Base-by-base conservation (phyloP, 2,888 invertebrate species). In the Yponomeuta evonymella region DNA sequence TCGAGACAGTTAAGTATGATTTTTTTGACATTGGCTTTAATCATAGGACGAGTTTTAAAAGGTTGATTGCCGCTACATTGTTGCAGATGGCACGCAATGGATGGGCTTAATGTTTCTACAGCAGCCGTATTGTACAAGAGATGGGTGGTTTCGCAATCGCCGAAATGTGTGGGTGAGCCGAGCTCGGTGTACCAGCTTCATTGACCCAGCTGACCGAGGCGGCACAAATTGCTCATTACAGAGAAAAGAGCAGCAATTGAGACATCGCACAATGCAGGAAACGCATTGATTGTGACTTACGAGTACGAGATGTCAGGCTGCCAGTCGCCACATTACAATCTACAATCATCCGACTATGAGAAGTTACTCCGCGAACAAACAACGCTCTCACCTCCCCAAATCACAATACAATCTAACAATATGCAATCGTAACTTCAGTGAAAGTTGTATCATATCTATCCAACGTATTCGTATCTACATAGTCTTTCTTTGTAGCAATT, bases 181-280 rank as follows among this genome's bases (percentile, higher is more conserved):
- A 70, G 12, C 51, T 58, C 15, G 51, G 51, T 58, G 51, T 12
- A 58, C 43, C 48, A 5, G 36, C 43, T 62, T 65, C 65, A 86
- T 85, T 87, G 88, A 86, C 86, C 86, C 85, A 84, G 82, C 80
- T 75, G 79, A 77, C 83, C 84, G 83, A 85, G 84, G 82, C 84
- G 85, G 84, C 85, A 88, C 88, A 89, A 87, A 89, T 89, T 86
- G 89, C 84, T 88, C 51, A 89, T 90, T 89, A 90, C 89, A 62
- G 36, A 62, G 36, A 90, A 90, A 91, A 90, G 91, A 90, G 89
- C 88, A 88, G 83, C 90, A 89, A 90, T 90, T 90, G 90, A 90
- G 87, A 86, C 84, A 88, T 89, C 86, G 86, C 83, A 51, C 80
- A 80, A 74, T 83, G 84, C 89, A 90, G 90, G 90, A 90, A 89